phyloP scores from a whole-genome alignment of 2,888 invertebrate genomes.

The Torymus auratus region DNA sequence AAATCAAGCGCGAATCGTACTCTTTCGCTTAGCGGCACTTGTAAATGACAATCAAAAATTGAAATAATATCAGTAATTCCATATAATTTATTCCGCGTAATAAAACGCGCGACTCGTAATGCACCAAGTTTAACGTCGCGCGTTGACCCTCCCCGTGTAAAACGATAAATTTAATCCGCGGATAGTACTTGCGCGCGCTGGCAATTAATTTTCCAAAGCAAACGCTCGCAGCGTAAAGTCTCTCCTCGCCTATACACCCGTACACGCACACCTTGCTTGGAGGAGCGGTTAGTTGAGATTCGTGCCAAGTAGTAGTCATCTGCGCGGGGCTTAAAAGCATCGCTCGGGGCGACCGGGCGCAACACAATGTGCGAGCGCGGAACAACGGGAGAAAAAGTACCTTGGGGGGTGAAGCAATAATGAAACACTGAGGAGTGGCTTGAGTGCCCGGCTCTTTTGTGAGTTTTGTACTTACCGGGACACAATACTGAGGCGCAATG shows the following conservation, averaged over 20 bases:
- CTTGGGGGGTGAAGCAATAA: slow-evolving; percentile 29
- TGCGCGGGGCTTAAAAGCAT: slow-evolving; percentile 14
- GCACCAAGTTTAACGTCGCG: background rate
- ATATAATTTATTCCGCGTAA: slow-evolving; percentile 27
- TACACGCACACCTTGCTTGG: too few relatives aligned
- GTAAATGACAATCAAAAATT: slow-evolving; percentile 26
- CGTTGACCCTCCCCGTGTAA: background rate
- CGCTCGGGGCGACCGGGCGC: background rate
- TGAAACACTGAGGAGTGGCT: background rate
- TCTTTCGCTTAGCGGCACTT: slow-evolving; percentile 1
- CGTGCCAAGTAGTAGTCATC: background rate
- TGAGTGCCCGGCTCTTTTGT: slow-evolving; percentile 31
- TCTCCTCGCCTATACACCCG: too few relatives aligned
- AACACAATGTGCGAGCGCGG: slow-evolving; percentile 15
- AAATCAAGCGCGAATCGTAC: too few relatives aligned
- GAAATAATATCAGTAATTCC: slow-evolving; percentile 32
- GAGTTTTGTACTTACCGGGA: background rate
- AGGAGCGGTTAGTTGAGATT: slow-evolving; percentile 16
- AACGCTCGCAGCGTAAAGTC: too few relatives aligned
- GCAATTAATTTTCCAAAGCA: background rate
- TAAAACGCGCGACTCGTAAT: background rate
- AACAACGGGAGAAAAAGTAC: slow-evolving; percentile 10
- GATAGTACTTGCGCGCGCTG: too few relatives aligned
- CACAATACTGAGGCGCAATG: slow-evolving; percentile 14
- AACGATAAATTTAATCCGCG: background rate